Conservation (phyloP, 2,113 vertebrate genomes). For the Seriola rivoliana region DNA sequence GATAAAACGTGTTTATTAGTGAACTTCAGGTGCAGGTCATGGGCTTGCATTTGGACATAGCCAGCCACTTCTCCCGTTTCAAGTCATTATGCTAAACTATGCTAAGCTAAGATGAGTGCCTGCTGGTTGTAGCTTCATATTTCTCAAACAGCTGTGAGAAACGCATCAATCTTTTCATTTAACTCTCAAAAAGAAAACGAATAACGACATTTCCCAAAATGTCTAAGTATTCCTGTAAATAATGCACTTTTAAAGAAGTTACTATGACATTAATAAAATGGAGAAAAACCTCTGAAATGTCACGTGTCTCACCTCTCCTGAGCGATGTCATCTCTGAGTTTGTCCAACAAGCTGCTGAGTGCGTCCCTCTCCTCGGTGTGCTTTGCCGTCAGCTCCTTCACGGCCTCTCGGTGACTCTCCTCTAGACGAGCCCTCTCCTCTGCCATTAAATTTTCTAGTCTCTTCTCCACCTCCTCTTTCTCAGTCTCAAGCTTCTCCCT, state of each 20-base stretch:
- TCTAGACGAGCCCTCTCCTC: constrained; percentile 78
- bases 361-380: constrained; percentile 85
- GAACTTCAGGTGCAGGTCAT: background rate
- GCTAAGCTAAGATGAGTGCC: background rate
- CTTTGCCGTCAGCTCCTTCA: constrained; percentile 78
- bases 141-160: too few relatives aligned
- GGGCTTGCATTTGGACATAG: too few relatives aligned
- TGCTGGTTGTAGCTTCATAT: too few relatives aligned
- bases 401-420: constrained; percentile 73
- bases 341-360: constrained; percentile 82
- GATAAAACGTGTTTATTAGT: too few relatives aligned
- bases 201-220: background rate
- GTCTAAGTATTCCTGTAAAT: background rate
- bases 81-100: background rate
- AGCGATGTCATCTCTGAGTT: constrained; percentile 85
- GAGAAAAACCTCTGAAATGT: background rate
- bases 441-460: constrained; percentile 64
- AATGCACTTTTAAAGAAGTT: background rate
- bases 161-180: too few relatives aligned
- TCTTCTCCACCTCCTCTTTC: constrained; percentile 75
- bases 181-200: too few relatives aligned
- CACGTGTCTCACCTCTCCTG: constrained; percentile 89
- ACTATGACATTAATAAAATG: background rate
- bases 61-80: too few relatives aligned
- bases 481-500: constrained; percentile 61